Evolutionary conservation across 2,888 invertebrate species (phyloP).

Genomic region (Diaprepes abbreviatus): DNA sequence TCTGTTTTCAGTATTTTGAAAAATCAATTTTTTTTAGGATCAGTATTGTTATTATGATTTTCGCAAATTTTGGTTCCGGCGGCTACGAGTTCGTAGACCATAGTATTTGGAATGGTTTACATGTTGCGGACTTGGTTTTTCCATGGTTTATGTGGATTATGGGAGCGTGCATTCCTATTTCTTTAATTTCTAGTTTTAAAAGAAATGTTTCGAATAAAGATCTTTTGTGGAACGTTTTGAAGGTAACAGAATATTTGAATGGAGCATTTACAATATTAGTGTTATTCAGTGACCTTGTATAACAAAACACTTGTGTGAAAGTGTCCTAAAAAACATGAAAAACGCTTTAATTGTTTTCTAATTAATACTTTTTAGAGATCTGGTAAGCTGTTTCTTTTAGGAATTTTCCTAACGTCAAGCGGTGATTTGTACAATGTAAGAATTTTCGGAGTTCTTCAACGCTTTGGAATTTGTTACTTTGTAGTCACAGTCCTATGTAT

Average conservation of each 20-base stretch:
- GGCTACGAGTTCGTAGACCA: conserved; percentile 90
- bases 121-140: conserved; percentile 93
- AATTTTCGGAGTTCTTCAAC: conserved; percentile 91
- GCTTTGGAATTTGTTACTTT: conserved; percentile 88
- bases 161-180: conserved; percentile 94
- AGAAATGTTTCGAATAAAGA: conserved; percentile 73
- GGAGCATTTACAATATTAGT: conserved; percentile 89
- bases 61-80: conserved; percentile 92
- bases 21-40: conserved; percentile 74
- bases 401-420: conserved; percentile 76
- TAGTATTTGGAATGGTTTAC: conserved; percentile 93
- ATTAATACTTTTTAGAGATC: conserved; percentile 80
- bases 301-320: too few species aligned
- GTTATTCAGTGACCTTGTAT: too few species aligned
- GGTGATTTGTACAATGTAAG: conserved; percentile 79
- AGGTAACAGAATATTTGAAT: conserved; percentile 68
- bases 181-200: conserved; percentile 80
- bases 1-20: conserved; percentile 8
- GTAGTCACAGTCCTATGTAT: conserved; percentile 73
- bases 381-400: conserved; percentile 80
- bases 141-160: conserved; percentile 98
- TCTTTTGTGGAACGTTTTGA: conserved; percentile 71
- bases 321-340: too few species aligned
- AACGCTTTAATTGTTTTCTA: conserved; percentile 85
- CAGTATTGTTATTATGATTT: conserved; percentile 90